Percentiles rank a stretch among this genome's conserved stretches.
phyloP scores from a whole-genome alignment of 1,140 invertebrate genomes.

The Coelopa frigida region DNA sequence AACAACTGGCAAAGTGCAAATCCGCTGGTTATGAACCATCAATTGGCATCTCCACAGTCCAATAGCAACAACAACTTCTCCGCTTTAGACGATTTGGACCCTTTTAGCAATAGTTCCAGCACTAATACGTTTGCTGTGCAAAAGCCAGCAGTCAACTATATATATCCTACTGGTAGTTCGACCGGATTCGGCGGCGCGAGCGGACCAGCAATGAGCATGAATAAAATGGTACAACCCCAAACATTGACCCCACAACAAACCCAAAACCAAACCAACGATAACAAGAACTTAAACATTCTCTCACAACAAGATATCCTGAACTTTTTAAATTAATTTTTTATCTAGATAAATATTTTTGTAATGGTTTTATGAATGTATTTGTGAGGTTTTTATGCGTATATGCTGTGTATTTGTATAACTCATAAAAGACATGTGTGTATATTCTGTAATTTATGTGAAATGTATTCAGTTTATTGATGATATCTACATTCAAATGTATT shows the following conservation, averaged over 20 bases:
- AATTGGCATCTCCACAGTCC: conserved; percentile 27
- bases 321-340: conserved; percentile 30
- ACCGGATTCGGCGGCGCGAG: not conserved
- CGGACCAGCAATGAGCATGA: conserved; percentile 17
- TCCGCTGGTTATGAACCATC: conserved; percentile 40
- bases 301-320: conserved; percentile 42
- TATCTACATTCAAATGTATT: too few relatives aligned
- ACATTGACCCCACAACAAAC: conserved; percentile 15
- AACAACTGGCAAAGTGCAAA: conserved; percentile 35
- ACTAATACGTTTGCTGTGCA: conserved; percentile 36
- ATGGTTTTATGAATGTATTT: too few relatives aligned
- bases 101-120: conserved; percentile 25
- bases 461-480: too few relatives aligned
- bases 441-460: too few relatives aligned
- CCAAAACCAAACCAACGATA: conserved; percentile 17
- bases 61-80: conserved; percentile 33
- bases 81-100: conserved; percentile 35
- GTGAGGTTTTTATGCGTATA: too few relatives aligned
- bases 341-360: not conserved
- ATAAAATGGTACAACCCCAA: conserved; percentile 22
- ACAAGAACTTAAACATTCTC: conserved; percentile 35
- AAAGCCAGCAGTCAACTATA: conserved; percentile 36
- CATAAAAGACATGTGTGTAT: too few relatives aligned
- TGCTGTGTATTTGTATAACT: too few relatives aligned
- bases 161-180: conserved; percentile 30